Percentiles rank a stretch among this genome's conserved stretches.
Conservation (phyloP, 53 echinoderm and acorn worm genomes). For the Holothuria scabra region DNA sequence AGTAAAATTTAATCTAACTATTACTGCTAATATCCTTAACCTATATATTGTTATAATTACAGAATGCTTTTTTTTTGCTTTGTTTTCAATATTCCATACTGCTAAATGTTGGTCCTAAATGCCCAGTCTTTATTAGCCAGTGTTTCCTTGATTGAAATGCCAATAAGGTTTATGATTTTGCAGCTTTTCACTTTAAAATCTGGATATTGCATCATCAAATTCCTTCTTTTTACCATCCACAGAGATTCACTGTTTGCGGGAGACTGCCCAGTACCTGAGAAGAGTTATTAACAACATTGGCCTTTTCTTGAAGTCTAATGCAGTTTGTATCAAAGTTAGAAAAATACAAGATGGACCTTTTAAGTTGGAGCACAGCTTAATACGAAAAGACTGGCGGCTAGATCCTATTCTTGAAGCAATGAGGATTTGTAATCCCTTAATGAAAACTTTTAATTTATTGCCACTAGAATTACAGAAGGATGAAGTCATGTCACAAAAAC, state of each 20-base stretch:
- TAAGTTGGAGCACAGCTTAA: conserved; percentile 68
- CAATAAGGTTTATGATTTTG: no score
- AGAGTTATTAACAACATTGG: conserved; percentile 84
- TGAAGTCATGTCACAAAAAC: conserved; percentile 27
- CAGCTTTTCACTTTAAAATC: no score
- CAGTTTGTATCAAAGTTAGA: conserved; percentile 76
- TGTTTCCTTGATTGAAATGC: no score
- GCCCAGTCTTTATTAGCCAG: no score
- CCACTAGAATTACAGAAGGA: conserved; percentile 58
- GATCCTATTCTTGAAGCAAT: conserved; percentile 68
- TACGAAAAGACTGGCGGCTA: conserved; percentile 84
- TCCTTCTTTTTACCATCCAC: not conserved
- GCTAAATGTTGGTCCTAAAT: no score
- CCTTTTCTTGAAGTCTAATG: conserved; percentile 80
- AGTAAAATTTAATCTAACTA: no score
- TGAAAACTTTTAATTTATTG: conserved; percentile 61
- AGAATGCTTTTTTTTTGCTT: no score
- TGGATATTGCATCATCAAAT: no score
- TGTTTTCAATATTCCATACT: no score
- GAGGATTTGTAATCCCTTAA: conserved; percentile 53
- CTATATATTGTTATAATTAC: no score
- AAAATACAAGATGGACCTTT: conserved; percentile 83
- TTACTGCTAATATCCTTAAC: no score
- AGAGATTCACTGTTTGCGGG: conserved; percentile 74
- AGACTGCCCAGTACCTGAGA: conserved; percentile 78